Conservation (phyloP, 1,140 invertebrate genomes). For the Prorops nasuta region DNA sequence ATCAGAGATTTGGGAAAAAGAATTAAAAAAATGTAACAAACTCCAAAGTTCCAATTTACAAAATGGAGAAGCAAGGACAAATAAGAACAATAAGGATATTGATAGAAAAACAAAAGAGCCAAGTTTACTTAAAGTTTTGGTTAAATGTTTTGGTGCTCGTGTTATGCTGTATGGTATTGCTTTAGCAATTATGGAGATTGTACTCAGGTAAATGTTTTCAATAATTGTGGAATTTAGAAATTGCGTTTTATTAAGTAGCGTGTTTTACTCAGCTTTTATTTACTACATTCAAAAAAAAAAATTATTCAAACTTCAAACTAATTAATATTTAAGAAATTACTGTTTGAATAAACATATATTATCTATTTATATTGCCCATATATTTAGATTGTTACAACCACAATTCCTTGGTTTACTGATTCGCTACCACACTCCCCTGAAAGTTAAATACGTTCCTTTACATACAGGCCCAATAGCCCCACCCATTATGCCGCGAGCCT, state of each 20-base stretch:
- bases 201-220: conserved; percentile 52
- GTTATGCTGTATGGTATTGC: conserved; percentile 56
- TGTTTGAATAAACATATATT: background rate
- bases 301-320: no score
- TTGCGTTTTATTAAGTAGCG: no score
- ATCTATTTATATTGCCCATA: background rate
- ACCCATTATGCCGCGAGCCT: no score
- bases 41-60: no score
- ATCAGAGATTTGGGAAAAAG: conserved; percentile 40
- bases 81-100: conserved; percentile 10
- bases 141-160: conserved; percentile 56
- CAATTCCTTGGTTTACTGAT: conserved; percentile 50
- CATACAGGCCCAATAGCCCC: no score
- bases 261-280: no score
- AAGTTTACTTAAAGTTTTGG: conserved; percentile 57
- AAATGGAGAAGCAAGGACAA: no score
- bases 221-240: no score
- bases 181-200: conserved; percentile 56
- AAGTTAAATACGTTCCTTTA: no score
- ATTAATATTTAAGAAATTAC: background rate
- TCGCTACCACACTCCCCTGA: conserved; percentile 55
- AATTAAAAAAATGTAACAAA: conserved; percentile 23
- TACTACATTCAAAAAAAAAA: no score
- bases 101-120: conserved; percentile 45
- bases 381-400: conserved; percentile 45